phyloP scores from a whole-genome alignment of 2,113 vertebrate genomes.

The Arenaria interpres region DNA sequence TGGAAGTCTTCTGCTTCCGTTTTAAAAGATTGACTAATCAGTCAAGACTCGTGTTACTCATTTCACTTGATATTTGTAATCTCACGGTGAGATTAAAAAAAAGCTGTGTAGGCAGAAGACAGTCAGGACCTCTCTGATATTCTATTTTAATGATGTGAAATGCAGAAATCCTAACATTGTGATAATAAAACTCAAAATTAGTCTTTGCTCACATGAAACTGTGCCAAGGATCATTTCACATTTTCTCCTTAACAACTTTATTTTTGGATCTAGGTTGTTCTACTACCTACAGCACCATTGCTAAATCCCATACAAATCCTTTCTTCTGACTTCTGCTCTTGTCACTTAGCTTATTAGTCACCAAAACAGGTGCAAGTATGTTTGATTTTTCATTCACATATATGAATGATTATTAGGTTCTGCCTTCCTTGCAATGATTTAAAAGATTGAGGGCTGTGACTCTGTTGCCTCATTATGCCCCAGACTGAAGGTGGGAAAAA shows the following conservation, averaged over 20 bases:
- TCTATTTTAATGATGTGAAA: not conserved
- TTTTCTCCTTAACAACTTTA: not conserved
- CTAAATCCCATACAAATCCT: not conserved
- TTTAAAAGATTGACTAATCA: conserved; percentile 44
- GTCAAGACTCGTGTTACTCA: conserved; percentile 32
- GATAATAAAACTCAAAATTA: not conserved
- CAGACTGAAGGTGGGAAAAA: not conserved
- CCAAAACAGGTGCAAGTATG: not conserved
- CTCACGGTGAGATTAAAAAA: not conserved
- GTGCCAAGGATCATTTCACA: not conserved
- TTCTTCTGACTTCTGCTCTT: not conserved
- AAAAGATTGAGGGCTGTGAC: not conserved
- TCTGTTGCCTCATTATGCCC: not conserved
- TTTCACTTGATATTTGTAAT: not conserved
- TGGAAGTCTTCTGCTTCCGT: conserved; percentile 62
- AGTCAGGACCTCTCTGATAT: not conserved
- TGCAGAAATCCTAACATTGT: not conserved
- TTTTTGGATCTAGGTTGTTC: not conserved
- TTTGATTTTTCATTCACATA: not conserved
- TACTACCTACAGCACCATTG: not conserved
- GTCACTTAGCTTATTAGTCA: not conserved
- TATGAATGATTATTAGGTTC: not conserved
- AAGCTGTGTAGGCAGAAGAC: not conserved
- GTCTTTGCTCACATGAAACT: not conserved
- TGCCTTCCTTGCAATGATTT: not conserved